phyloP scores from a whole-genome alignment of 2,797 vertebrate genomes.

The Lepilemur ruficaudatus region DNA sequence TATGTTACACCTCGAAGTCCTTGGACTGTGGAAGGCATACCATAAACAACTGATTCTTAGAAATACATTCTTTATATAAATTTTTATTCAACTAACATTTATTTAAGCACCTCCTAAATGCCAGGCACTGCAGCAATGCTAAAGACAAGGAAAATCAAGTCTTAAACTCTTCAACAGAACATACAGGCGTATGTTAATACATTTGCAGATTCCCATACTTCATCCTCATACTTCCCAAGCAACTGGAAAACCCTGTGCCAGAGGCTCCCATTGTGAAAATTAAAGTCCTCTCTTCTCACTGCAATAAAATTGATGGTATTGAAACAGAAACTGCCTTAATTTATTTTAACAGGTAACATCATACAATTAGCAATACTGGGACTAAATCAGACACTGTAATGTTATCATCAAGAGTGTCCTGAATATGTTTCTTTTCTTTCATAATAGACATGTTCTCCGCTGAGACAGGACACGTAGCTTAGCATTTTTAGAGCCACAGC shows the following conservation, averaged over 20 bases:
- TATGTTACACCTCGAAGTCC: background rate
- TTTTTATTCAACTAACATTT: background rate
- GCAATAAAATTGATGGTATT: background rate
- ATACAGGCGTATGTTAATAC: too few species aligned
- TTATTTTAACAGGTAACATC: conserved; percentile 41
- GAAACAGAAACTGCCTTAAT: conserved; percentile 33
- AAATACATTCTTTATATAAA: background rate
- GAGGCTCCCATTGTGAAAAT: background rate
- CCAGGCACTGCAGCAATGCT: background rate
- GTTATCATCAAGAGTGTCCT: background rate
- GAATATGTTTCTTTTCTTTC: conserved; percentile 38
- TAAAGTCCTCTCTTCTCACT: accelerated
- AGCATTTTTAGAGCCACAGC: conserved; percentile 47
- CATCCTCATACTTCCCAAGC: background rate
- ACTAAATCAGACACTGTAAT: conserved; percentile 47
- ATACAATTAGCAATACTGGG: conserved; percentile 30
- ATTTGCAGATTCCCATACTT: background rate
- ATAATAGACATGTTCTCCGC: conserved; percentile 32
- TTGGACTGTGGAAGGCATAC: background rate
- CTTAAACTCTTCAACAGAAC: background rate
- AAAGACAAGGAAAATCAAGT: background rate
- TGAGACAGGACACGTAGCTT: conserved; percentile 12
- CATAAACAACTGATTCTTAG: background rate
- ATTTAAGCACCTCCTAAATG: background rate
- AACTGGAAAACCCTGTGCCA: too few species aligned